Evolutionary conservation across 2,113 vertebrate genomes (phyloP).

Genomic region (Syrrhaptes paradoxus): DNA sequence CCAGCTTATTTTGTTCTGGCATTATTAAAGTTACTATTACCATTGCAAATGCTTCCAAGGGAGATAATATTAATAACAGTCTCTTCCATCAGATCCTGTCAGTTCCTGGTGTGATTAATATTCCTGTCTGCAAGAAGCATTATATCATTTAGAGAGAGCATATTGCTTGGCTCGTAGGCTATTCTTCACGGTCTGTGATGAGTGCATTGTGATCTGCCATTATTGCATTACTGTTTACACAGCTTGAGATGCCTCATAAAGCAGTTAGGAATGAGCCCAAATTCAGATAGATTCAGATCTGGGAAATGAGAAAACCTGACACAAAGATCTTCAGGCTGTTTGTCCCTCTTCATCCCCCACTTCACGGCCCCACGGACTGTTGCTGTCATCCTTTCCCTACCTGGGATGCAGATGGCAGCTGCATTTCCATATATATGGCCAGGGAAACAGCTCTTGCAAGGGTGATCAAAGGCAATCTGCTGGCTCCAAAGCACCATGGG

Average conservation of each 20-base stretch:
- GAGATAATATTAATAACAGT: conserved; percentile 51
- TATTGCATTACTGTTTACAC: conserved; percentile 56
- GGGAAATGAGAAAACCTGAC: conserved; percentile 35
- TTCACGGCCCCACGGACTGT: neutral
- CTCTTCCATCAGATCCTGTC: conserved; percentile 50
- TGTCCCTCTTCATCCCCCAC: neutral
- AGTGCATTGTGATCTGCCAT: conserved; percentile 42
- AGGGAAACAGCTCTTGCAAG: neutral
- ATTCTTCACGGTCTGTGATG: conserved; percentile 31
- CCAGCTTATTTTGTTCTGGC: conserved; percentile 2
- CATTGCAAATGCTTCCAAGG: conserved; percentile 64
- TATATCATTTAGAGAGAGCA: conserved; percentile 38
- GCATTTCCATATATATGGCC: neutral
- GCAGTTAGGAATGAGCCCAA: conserved; percentile 8
- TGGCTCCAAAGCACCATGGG: neutral
- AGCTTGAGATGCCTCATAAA: conserved; percentile 52
- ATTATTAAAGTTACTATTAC: conserved; percentile 69
- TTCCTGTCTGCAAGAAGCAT: conserved; percentile 50
- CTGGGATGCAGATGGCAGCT: neutral
- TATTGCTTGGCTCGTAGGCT: conserved; percentile 41
- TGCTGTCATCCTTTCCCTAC: neutral
- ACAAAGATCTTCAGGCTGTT: neutral
- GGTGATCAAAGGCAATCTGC: neutral
- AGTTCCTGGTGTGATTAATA: conserved; percentile 57
- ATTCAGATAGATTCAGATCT: conserved; percentile 36